Evolutionary conservation across 2,888 invertebrate species (phyloP), one percentile per base, ranked within the genome.

Genomic region (Scaeva pyrastri): DNA sequence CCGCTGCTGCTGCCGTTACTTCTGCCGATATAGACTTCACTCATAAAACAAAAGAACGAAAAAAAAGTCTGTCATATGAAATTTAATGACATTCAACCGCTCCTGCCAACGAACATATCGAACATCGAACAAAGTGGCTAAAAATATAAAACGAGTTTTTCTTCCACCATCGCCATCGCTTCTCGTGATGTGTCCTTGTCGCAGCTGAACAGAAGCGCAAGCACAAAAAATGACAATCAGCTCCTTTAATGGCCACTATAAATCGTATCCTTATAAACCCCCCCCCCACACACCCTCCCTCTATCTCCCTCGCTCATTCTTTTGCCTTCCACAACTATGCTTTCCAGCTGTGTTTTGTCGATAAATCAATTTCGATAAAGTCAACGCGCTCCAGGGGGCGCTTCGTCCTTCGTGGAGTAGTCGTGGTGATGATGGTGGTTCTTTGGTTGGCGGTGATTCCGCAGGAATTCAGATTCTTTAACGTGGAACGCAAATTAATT

Each of bases 211-310:
- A 36, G 66, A 39, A 56, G 56, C 26, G 56, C 26, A n/a, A 70
- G 60, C 58, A 70, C 55, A 90, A 88, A 89, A 52, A 52, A 62
- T 83, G 76, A 74, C 91, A 91, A 90, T 90, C 91, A 91, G 90
- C 89, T 91, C 88, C 85, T 77, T 91, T 90, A 90, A 91, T 90
- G 89, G 91, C 89, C 88, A 87, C 90, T 90, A 90, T 90, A 90
- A 90, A 90, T 90, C 81, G 82, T 77, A 64, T 77, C 68, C 62
- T 43, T 48, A 45, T 55, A 43, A 36, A 45, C 19, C 7, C 68
- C 11, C 16, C 48, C 21, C 19, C 39, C 39, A 12, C 10, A 39
- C 3, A 10, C 2, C 39, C 52, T 14, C 7, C 23, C 4, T 7
- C 39, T 12, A 3, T 39, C 31, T 1, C 31, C 2, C 31, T 31